These are phyloP conservation scores for Eublepharis macularius DNA, from an alignment of 2,113 vertebrate genomes.

Conservation along the genomic window DNA sequence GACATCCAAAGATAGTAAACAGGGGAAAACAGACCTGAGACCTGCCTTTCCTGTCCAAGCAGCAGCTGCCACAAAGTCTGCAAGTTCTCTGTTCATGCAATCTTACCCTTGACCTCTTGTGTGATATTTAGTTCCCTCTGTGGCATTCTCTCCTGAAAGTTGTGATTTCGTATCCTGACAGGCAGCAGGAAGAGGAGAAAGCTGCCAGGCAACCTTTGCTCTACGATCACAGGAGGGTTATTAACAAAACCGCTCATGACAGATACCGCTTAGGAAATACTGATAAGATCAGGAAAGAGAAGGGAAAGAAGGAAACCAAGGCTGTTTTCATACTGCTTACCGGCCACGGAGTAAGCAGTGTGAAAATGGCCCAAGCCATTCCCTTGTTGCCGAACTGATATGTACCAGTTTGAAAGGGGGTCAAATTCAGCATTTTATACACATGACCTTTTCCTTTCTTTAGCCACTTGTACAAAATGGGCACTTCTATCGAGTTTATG, in stretches of 20 bases:
- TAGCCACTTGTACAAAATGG: slow-evolving; percentile 14
- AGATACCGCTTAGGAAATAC: slow-evolving; percentile 73
- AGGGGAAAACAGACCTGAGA: slow-evolving; percentile 62
- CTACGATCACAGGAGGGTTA: slow-evolving; percentile 62
- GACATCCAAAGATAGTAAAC: slow-evolving; percentile 59
- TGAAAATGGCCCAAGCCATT: slow-evolving; percentile 56
- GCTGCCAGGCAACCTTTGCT: slow-evolving; percentile 83
- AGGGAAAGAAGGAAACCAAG: slow-evolving; percentile 35
- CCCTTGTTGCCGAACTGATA: slow-evolving; percentile 31
- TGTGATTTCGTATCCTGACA: slow-evolving; percentile 80
- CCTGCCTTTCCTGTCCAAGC: slow-evolving; percentile 70
- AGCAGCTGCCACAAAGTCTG: slow-evolving; percentile 68
- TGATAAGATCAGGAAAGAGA: slow-evolving; percentile 70
- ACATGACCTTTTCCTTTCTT: slow-evolving; percentile 30
- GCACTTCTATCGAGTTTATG: neutral
- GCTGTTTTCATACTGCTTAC: no score
- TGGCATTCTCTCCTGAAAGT: slow-evolving; percentile 70
- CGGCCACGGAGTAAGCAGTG: no score
- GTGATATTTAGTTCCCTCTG: slow-evolving; percentile 74
- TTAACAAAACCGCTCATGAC: slow-evolving; percentile 70
- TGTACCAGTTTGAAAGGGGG: slow-evolving; percentile 57
- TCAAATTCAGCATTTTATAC: slow-evolving; percentile 36
- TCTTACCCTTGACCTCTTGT: slow-evolving; percentile 76
- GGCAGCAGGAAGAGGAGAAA: slow-evolving; percentile 79
- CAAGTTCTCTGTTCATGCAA: slow-evolving; percentile 71